Percentiles rank a stretch among this genome's conserved stretches.
Conservation (phyloP, 1,140 invertebrate genomes). For the Mercenaria mercenaria region DNA sequence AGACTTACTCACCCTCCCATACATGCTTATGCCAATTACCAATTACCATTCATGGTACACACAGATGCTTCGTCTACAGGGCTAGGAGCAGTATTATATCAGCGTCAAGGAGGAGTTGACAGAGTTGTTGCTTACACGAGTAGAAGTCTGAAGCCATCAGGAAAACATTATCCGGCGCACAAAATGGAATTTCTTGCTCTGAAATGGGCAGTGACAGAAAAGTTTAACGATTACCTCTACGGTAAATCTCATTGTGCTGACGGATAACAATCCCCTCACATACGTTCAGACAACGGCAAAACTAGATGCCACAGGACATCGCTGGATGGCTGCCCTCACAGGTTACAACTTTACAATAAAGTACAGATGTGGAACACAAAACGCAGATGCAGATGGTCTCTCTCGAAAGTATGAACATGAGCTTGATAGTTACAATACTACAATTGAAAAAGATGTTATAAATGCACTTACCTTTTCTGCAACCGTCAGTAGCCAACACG, state of each 20-base stretch:
- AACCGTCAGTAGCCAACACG: background rate
- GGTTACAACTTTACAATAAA: background rate
- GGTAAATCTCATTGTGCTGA: constrained; percentile 28
- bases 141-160: constrained; percentile 52
- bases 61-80: constrained; percentile 69
- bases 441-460: background rate
- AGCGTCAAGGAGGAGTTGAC: constrained; percentile 69
- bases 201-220: constrained; percentile 42
- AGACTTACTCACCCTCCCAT: constrained; percentile 59
- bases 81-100: constrained; percentile 76
- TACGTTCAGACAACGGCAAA: constrained; percentile 14
- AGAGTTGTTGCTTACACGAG: constrained; percentile 67
- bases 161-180: constrained; percentile 53
- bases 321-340: background rate
- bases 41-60: constrained; percentile 60
- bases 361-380: background rate
- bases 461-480: background rate
- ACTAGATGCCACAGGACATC: constrained; percentile 9
- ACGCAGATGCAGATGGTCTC: background rate
- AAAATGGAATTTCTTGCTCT: constrained; percentile 55
- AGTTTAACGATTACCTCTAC: constrained; percentile 57
- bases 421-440: background rate
- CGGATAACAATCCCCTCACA: constrained; percentile 35
- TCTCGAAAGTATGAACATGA: background rate
- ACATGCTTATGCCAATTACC: constrained; percentile 66